Percentiles rank a stretch among this genome's conserved stretches.
phyloP scores from a whole-genome alignment of 2,888 invertebrate genomes.

The Lingula anatina region DNA sequence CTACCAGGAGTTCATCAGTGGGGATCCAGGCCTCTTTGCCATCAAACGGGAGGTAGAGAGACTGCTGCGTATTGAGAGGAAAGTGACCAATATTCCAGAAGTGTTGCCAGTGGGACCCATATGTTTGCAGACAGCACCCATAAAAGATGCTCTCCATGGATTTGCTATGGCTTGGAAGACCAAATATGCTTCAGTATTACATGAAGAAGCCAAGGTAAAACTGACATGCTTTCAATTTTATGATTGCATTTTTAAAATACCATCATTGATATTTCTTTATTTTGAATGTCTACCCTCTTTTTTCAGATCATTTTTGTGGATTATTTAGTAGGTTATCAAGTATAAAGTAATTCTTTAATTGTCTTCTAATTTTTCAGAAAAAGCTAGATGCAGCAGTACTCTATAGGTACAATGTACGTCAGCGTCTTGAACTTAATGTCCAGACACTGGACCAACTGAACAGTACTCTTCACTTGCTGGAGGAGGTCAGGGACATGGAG shows the following conservation, averaged over 20 bases:
- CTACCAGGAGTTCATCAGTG: slow-evolving; percentile 44
- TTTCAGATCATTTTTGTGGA: too few species aligned
- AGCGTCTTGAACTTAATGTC: slow-evolving; percentile 43
- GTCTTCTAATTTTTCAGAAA: slow-evolving; percentile 36
- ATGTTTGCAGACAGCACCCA: slow-evolving; percentile 42
- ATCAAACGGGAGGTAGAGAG: slow-evolving; percentile 23
- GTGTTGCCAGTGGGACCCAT: slow-evolving; percentile 44
- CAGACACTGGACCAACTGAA: slow-evolving; percentile 50
- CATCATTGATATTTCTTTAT: too few species aligned
- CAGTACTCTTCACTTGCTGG: slow-evolving; percentile 46
- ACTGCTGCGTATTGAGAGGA: slow-evolving; percentile 45
- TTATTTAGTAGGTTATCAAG: not conserved
- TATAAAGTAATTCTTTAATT: too few species aligned
- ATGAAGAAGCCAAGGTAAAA: slow-evolving; percentile 49
- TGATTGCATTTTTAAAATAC: too few species aligned
- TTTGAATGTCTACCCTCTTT: too few species aligned
- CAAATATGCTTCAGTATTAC: slow-evolving; percentile 47
- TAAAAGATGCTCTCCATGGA: slow-evolving; percentile 48
- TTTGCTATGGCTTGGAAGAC: slow-evolving; percentile 52
- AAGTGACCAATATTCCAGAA: slow-evolving; percentile 18
- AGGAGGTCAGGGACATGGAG: slow-evolving; percentile 52
- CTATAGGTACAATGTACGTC: slow-evolving; percentile 40
- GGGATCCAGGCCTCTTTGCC: slow-evolving; percentile 30
- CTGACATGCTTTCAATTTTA: too few species aligned
- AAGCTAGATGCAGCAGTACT: slow-evolving; percentile 43